Evolutionary conservation across 2,888 invertebrate species (phyloP), one percentile per base, ranked within the genome.

Genomic region (Theretra japonica): DNA sequence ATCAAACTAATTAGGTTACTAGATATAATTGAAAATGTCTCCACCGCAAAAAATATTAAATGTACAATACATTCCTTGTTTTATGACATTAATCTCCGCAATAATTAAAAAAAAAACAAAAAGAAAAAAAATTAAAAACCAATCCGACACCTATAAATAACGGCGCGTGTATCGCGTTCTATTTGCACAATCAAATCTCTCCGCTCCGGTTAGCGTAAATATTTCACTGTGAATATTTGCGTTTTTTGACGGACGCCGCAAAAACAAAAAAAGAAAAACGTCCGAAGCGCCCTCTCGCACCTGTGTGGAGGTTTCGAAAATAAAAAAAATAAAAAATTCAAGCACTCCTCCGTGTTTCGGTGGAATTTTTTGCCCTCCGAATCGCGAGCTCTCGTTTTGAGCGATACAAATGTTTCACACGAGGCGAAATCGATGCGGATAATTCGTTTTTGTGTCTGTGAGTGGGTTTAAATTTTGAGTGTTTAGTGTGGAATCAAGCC

Each of bases 211-310:
- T 17, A 19, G 19, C 53, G 23, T 65, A 23, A 65, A 65, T 65
- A 65, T 65, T 65, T 23, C 65, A 48, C 65, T 15, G 23, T 15
- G 23, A n/a, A n/a, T 5, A 23, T 58, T 58, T 48, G 65, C 41
- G 23, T 65, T 48, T 58, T 41, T 48, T 41, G 65, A 65, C 65
- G 48, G 48, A 65, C n/a, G 48, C 23, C 23, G 21, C 15, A 23
- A 65, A 65, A 65, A n/a, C n/a, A 41, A 65, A 4, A 65, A 15
- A 21, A 41, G 19, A 21, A 23, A 21, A 8, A 48, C n/a, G 5
- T 1, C 53, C 41, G 2, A 15, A 41, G 11, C 41, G 41, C 53
- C 53, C 53, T 1, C 41, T 23, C 48, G 41, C 65, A 48, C 48
- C 48, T 65, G 65, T 65, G 41, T 8, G 33, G 21, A 6, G 4